Evolutionary conservation across 2,113 vertebrate genomes (phyloP).

Genomic region (Gopherus evgoodei): DNA sequence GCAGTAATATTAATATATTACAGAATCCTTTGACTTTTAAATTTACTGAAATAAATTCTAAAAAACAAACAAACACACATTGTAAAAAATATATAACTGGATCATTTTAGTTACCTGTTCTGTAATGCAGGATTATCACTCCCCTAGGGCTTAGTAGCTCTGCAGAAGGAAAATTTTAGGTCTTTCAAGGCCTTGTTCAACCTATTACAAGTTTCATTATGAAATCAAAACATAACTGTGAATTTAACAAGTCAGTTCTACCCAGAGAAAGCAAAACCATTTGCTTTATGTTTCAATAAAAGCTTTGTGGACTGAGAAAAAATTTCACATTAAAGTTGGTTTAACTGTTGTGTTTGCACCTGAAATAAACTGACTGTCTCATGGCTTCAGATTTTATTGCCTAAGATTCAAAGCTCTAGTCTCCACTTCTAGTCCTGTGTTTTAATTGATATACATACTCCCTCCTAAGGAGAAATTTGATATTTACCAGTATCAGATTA

Average conservation of each 20-base stretch:
- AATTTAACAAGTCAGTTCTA: not conserved
- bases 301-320: not conserved
- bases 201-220: not conserved
- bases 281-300: not conserved
- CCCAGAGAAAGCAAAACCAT: not conserved
- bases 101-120: rapidly evolving
- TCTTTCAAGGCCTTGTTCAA: not conserved
- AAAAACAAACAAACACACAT: not conserved
- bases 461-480: not conserved
- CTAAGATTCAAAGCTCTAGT: not conserved
- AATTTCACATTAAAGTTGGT: not conserved
- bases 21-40: not conserved
- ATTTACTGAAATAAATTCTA: not conserved
- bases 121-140: not conserved
- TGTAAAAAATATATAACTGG: not conserved
- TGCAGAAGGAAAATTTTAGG: not conserved
- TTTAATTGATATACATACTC: not conserved
- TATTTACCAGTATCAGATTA: not conserved
- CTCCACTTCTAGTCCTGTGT: not conserved
- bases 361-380: not conserved
- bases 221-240: not conserved
- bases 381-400: not conserved
- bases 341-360: not conserved
- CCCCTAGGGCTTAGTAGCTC: not conserved
- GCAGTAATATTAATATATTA: not conserved